Conservation (phyloP, 1,140 invertebrate genomes). For the Parasteatoda tepidariorum region DNA sequence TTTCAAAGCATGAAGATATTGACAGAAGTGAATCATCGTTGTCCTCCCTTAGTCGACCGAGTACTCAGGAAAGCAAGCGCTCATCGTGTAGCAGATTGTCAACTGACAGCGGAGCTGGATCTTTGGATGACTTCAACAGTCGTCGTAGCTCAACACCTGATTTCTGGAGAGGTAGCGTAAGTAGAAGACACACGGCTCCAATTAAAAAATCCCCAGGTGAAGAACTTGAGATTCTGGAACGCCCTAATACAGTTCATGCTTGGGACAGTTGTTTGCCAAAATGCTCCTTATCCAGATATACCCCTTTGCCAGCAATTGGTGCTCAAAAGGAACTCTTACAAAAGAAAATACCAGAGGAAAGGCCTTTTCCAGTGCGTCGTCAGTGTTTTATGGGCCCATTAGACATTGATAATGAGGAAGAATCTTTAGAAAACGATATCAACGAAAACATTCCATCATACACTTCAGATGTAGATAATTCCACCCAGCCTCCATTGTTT, state of each 20-base stretch:
- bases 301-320: constrained; percentile 44
- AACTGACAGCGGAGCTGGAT: constrained; percentile 46
- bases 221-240: neutral
- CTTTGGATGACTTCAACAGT: constrained; percentile 37
- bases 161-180: constrained; percentile 17
- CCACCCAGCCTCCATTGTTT: neutral
- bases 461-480: neutral
- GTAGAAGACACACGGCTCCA: constrained; percentile 43
- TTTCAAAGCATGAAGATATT: neutral
- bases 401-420: constrained; percentile 19
- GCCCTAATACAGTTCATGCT: constrained; percentile 46
- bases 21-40: neutral
- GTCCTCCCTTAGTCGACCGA: constrained; percentile 14
- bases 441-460: constrained; percentile 12
- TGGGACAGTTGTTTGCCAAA: constrained; percentile 32
- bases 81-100: constrained; percentile 46
- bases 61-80: constrained; percentile 29
- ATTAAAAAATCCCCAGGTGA: neutral
- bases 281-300: constrained; percentile 38
- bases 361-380: constrained; percentile 5
- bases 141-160: constrained; percentile 35
- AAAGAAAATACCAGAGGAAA: neutral
- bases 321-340: neutral
- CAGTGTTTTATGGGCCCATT: constrained; percentile 44
- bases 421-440: neutral